Base-by-base conservation (phyloP, 1,140 invertebrate species). In the Macrobrachium nipponense region DNA sequence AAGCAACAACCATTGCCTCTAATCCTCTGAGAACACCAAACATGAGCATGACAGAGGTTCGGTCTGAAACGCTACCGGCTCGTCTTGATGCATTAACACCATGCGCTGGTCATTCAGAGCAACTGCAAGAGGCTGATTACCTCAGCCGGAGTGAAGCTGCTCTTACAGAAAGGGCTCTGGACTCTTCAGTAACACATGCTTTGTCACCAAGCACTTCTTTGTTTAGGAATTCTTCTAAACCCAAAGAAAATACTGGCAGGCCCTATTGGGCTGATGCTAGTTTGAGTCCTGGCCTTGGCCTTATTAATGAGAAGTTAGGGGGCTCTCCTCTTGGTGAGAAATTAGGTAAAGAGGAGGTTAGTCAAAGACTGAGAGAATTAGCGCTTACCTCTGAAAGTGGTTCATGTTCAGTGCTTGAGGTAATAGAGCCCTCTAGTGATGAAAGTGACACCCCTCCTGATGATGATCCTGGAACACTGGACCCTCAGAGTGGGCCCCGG, bases 401-500 rank as follows among this genome's bases (percentile, higher is more conserved):
- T n/a, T 90, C 90, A 18, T 90, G 90, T 64, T 91, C 90, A 11
- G 90, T 91, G 12, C 85, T 91, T 36, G 91, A 91, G 87, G 90
- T 91, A 17, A 89, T 91, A 60, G 91, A 91, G 79, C 91, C 91
- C 5, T 90, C 90, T 10, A 89, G 88, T 70, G 89, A 90, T 43
- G 88, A 89, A 44, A 88, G 84, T 72, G 88, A 88, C 58, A 62
- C 72, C 20, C 73, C 73, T 27, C 73, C 73, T 84, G 82, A 84
- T 58, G 82, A 78, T 77, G 73, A 84, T 66, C 82, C 73, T 76
- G 61, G 82, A 11, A 44, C n/a, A 17, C 36, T 60, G 43, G 76
- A 80, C 64, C 83, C 70, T 18, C 83, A 79, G 66, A 14, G 51
- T 62, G 68, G 83, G 59, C 43, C 64, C 58, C 36, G 68, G 62